Percentiles rank a stretch among this genome's conserved stretches.
These are phyloP conservation scores for Drosophila nigrodunni DNA, from an alignment of 1,140 invertebrate genomes.

Conservation along the genomic window DNA sequence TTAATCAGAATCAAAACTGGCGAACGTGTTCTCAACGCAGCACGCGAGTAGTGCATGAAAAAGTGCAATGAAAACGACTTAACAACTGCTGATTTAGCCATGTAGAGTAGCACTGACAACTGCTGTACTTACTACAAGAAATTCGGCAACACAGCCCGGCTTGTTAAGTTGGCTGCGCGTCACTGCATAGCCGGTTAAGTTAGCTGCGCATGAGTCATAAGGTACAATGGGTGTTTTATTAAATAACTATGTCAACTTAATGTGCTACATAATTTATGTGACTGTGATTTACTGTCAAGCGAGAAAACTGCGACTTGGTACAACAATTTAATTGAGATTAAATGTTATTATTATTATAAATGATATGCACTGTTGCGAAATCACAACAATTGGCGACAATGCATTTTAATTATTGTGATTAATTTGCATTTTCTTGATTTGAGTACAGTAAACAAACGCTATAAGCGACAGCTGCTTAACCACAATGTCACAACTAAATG, in stretches of 20 bases:
- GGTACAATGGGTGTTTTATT: not conserved
- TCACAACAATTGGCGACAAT: conserved; percentile 37
- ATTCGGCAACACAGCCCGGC: not conserved
- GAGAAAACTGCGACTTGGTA: conserved; percentile 23
- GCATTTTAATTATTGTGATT: conserved; percentile 40
- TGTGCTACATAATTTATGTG: not conserved
- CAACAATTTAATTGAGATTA: conserved; percentile 52
- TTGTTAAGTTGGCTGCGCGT: conserved; percentile 17
- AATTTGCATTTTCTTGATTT: conserved; percentile 39
- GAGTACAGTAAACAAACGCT: conserved; percentile 34
- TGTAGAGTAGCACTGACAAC: not conserved
- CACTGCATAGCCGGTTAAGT: not conserved
- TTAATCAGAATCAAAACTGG: conserved; percentile 10
- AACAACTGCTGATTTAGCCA: not conserved
- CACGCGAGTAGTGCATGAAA: conserved; percentile 42
- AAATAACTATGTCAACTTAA: not conserved
- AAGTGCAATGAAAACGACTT: not conserved
- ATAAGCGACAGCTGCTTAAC: conserved; percentile 1
- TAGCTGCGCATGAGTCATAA: conserved; percentile 4
- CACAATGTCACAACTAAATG: not conserved
- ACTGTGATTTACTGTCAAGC: conserved; percentile 28
- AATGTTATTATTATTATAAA: conserved; percentile 39
- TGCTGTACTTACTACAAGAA: not conserved
- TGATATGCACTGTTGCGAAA: conserved; percentile 32
- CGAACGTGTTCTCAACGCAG: conserved; percentile 31